These are phyloP conservation scores for Pseudochaenichthys georgianus DNA, from an alignment of 2,797 vertebrate species.

Conservation along the genomic window DNA sequence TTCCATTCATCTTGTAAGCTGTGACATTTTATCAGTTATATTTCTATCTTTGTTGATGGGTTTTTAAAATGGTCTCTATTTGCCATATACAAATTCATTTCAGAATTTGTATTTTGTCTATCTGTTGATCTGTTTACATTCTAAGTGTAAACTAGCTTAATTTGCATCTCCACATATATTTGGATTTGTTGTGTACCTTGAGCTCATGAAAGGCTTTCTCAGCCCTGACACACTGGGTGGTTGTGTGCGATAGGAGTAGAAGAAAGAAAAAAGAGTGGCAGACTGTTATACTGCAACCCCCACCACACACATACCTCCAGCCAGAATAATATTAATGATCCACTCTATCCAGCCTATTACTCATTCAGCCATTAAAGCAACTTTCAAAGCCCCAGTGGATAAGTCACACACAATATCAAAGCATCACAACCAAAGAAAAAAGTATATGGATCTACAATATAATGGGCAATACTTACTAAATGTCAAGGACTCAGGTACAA, in stretches of 20 bases:
- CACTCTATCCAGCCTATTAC: conserved; percentile 46
- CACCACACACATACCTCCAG: conserved; percentile 37
- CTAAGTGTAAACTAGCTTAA: neutral
- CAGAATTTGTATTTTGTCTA: neutral
- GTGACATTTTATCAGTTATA: conserved; percentile 5
- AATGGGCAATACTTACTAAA: conserved; percentile 33
- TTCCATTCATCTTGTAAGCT: neutral
- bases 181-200: conserved; percentile 50
- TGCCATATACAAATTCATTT: neutral
- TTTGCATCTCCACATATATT: neutral
- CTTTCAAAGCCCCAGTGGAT: conserved; percentile 40
- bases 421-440: conserved; percentile 19
- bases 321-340: conserved; percentile 66
- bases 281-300: conserved; percentile 24
- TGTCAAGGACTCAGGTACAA: conserved; percentile 22
- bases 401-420: conserved; percentile 34
- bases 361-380: conserved; percentile 55
- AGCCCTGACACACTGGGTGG: conserved; percentile 36
- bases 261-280: conserved; percentile 1
- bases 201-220: conserved; percentile 46
- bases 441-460: conserved; percentile 16
- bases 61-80: conserved; percentile 13
- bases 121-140: neutral
- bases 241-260: conserved; percentile 5
- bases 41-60: neutral